Evolutionary conservation across 1,140 invertebrate genomes (phyloP).

Genomic region (Drosophila busckii): DNA sequence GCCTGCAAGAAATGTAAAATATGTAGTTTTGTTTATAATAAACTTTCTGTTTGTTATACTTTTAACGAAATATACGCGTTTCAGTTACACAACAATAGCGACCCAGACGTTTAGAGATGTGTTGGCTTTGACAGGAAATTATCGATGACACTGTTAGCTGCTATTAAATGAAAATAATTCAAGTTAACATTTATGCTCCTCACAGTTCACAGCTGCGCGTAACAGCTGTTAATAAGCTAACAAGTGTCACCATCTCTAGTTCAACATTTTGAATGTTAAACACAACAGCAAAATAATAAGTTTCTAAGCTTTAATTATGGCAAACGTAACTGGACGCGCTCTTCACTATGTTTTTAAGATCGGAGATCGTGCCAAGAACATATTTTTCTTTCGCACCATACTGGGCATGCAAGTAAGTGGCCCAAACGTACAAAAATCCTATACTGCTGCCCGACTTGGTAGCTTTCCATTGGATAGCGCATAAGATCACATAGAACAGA

Average conservation of each 20-base stretch:
- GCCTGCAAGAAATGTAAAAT: slow-evolving; percentile 1
- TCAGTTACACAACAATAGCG: slow-evolving; percentile 49
- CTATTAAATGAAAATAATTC: not conserved
- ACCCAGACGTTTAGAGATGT: slow-evolving; percentile 34
- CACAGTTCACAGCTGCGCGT: not conserved
- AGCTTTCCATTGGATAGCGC: no score
- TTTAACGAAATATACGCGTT: slow-evolving; percentile 39
- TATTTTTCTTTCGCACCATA: slow-evolving; percentile 92
- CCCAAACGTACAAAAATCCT: slow-evolving; percentile 6
- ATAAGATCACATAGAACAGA: no score
- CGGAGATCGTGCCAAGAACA: slow-evolving; percentile 89
- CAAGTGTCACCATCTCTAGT: not conserved
- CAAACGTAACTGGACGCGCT: slow-evolving; percentile 81
- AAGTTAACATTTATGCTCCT: no score
- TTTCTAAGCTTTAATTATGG: slow-evolving; percentile 24
- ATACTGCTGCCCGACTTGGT: no score
- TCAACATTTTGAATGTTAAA: not conserved
- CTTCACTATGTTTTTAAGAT: slow-evolving; percentile 98
- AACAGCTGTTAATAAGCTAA: not conserved
- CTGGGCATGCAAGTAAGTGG: slow-evolving; percentile 94
- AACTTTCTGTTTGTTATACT: slow-evolving; percentile 38
- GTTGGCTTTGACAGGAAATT: not conserved
- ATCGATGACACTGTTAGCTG: slow-evolving; percentile 17
- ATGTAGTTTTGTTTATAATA: not conserved
- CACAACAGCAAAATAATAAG: not conserved